Percentiles rank a stretch among this genome's conserved stretches.
phyloP scores from a whole-genome alignment of 2,113 vertebrate genomes.

The Scomber scombrus region DNA sequence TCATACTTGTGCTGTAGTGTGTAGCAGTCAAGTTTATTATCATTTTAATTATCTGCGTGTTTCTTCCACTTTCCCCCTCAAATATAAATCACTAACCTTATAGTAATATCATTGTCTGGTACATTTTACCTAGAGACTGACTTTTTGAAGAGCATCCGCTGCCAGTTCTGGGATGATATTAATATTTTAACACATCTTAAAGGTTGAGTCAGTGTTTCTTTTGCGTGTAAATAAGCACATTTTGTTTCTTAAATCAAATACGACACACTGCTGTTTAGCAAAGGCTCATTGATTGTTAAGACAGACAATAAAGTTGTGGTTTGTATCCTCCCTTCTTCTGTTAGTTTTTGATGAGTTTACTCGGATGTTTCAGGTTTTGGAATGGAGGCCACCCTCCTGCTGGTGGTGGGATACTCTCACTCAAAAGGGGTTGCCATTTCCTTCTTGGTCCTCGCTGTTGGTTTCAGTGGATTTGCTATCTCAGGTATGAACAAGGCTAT shows the following conservation, averaged over 20 bases:
- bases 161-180: constrained; percentile 12
- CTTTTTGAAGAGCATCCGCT: constrained; percentile 26
- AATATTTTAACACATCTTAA: constrained; percentile 44
- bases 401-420: constrained; percentile 94
- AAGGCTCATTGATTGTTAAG: not conserved
- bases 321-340: not conserved
- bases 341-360: constrained; percentile 3
- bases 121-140: not conserved
- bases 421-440: constrained; percentile 91
- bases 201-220: constrained; percentile 9
- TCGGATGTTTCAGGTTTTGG: constrained; percentile 87
- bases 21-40: too few species aligned
- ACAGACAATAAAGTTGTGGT: not conserved
- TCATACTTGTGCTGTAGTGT: too few species aligned
- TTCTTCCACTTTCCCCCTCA: too few species aligned
- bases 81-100: not conserved
- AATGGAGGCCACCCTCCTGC: constrained; percentile 92
- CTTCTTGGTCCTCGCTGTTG: constrained; percentile 92
- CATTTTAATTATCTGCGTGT: too few species aligned
- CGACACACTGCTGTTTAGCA: not conserved
- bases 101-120: not conserved
- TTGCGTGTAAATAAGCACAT: not conserved
- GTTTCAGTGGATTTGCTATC: constrained; percentile 95
- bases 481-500: constrained; percentile 84
- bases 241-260: not conserved